phyloP scores from a whole-genome alignment of 1,140 invertebrate species.

The Diachasmimorpha longicaudata region DNA sequence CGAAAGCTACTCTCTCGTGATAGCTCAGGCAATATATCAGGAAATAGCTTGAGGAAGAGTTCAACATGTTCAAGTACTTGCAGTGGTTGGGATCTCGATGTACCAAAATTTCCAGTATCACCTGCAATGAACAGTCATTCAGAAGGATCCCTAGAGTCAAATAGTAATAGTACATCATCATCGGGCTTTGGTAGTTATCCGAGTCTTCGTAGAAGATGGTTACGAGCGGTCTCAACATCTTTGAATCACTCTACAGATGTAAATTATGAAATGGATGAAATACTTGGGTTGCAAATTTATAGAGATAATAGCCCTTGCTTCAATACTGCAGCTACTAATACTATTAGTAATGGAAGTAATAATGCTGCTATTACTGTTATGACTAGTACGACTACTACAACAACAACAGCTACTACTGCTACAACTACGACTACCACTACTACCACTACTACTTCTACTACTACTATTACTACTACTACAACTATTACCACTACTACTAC shows the following conservation, averaged over 20 bases:
- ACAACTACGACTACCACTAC: too few species aligned
- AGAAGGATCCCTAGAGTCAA: neutral
- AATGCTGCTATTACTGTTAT: too few species aligned
- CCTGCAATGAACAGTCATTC: conserved; percentile 12
- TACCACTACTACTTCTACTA: too few species aligned
- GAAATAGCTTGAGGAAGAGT: conserved; percentile 48
- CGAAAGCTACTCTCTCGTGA: conserved; percentile 44
- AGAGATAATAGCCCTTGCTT: conserved; percentile 37
- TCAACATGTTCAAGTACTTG: conserved; percentile 51
- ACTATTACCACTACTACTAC: too few species aligned
- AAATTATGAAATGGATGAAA: conserved; percentile 39
- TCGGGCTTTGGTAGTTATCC: conserved; percentile 55
- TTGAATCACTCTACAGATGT: conserved; percentile 51
- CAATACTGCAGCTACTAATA: too few species aligned
- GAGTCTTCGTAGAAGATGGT: conserved; percentile 66
- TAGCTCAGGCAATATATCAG: conserved; percentile 52
- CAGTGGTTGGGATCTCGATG: conserved; percentile 55
- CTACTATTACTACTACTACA: too few species aligned
- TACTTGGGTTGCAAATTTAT: conserved; percentile 45
- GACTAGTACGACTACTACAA: too few species aligned
- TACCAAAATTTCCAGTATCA: conserved; percentile 46
- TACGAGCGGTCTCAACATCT: conserved; percentile 65
- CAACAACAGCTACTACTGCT: too few species aligned
- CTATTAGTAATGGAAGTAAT: too few species aligned
- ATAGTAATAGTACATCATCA: conserved; percentile 40